A percentile compares a stretch with the other conserved stretches of the same genome.
Evolutionary conservation across 2,888 invertebrate genomes (phyloP).

Genomic region (Caenorhabditis sp.): DNA sequence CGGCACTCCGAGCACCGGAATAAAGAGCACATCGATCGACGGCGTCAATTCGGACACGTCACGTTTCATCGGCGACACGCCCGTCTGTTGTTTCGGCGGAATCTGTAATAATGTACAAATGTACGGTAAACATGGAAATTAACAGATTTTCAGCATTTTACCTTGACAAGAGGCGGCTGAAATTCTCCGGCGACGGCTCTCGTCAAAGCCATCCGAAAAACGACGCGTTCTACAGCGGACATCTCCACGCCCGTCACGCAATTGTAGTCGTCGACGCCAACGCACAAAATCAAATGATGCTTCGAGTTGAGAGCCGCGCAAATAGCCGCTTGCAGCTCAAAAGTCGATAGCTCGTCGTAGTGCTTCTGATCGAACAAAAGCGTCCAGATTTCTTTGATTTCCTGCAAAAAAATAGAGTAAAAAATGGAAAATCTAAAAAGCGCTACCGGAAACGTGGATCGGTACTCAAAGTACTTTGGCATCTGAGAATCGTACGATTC

Average conservation of each 20-base stretch:
- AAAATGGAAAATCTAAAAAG: no score
- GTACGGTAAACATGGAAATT: no score
- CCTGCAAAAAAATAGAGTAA: conserved; percentile 25
- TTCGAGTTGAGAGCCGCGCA: conserved; percentile 54
- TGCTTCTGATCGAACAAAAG: conserved; percentile 37
- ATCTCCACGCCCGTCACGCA: conserved; percentile 49
- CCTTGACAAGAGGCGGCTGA: conserved; percentile 49
- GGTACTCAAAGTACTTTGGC: conserved; percentile 50
- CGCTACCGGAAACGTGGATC: conserved; percentile 31
- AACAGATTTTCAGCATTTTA: not conserved
- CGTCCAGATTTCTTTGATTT: conserved; percentile 47
- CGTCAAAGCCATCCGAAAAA: conserved; percentile 46
- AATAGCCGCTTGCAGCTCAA: conserved; percentile 46
- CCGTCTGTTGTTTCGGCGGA: conserved; percentile 46
- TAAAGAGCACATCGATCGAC: conserved; percentile 37
- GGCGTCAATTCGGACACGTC: conserved; percentile 43
- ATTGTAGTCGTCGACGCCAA: conserved; percentile 44
- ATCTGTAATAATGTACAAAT: no score
- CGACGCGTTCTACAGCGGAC: conserved; percentile 36
- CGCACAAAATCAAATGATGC: conserved; percentile 32
- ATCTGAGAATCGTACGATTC: conserved; percentile 36
- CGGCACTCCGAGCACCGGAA: conserved; percentile 30
- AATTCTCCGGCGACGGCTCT: conserved; percentile 54
- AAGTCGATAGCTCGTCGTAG: conserved; percentile 30
- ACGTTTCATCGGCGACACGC: conserved; percentile 46